Base-by-base conservation (phyloP, 2,797 vertebrate genomes). In the Gorsachius magnificus region DNA sequence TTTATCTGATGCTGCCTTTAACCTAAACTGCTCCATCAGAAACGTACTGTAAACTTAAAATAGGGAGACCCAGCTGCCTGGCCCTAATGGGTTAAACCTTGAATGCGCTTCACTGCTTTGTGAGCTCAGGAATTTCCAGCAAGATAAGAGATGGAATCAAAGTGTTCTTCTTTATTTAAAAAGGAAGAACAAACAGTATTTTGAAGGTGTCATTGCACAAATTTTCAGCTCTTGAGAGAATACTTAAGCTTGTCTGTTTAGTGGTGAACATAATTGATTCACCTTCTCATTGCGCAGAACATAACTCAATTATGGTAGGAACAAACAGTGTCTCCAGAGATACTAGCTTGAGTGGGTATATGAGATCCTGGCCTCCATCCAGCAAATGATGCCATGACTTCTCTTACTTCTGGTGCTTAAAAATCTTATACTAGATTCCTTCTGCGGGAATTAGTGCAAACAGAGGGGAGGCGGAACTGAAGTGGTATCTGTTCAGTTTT, bases 241-340 rank as follows among this genome's bases (percentile, higher is more conserved):
- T 95, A 92, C 75, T 94, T 92, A 92, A 45, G 56, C 82, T 90
- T 97, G 93, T 94, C 91, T 95, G 48, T 95, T 96, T 95, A 97
- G 95, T 83, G 90, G 91, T 88, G 75, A 96, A 76, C 70, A 8
- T 97, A 98, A 98, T 97, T 96, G 96, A 97, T 96, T 97, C 87
- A 94, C 96, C 96, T 97, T 97, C 97, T 98, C 93, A 94, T 97
- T 97, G 94, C 10, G 2, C 71, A 91, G 91, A 89, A 86, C 76
- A 69, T 92, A 98, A 98, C 95, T 98, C 95, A 96, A 66, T 98
- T 97, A 97, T 72, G 77, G 61, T 87, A 87, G 87, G 94, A 97
- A 89, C 95, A 98, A 97, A 95, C 68, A 65, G 63, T 83, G 89
- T 97, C 95, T 97, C 93, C 65, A 81, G 96, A 96, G 95, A 90